These are phyloP conservation scores for Melanerpes aurifrons DNA, from an alignment of 2,113 vertebrate genomes.

Conservation along the genomic window DNA sequence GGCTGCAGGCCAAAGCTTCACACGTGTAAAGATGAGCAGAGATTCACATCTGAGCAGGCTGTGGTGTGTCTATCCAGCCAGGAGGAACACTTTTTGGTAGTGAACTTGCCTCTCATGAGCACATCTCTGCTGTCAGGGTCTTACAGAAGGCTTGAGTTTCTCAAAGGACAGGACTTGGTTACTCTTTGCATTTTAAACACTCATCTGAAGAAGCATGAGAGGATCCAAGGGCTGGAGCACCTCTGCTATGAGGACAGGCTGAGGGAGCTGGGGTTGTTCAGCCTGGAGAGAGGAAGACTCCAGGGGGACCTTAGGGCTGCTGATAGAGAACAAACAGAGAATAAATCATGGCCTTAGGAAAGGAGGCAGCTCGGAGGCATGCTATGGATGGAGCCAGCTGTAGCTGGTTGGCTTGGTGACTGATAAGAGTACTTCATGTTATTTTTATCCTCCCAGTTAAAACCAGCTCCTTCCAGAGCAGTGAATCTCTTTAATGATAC, in stretches of 20 bases:
- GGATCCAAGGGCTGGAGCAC: no score
- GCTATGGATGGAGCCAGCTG: not conserved
- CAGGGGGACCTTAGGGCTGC: no score
- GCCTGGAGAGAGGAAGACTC: no score
- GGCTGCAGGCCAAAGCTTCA: not conserved
- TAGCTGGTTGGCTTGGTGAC: constrained; percentile 5
- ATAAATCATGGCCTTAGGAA: not conserved
- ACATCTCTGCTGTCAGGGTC: not conserved
- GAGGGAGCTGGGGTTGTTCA: no score
- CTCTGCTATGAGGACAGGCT: no score
- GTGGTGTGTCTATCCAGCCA: not conserved
- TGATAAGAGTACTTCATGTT: constrained; percentile 6
- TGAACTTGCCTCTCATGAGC: not conserved
- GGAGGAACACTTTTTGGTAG: not conserved
- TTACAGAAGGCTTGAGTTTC: not conserved
- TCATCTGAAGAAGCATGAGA: not conserved
- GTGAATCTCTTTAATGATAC: constrained; percentile 30
- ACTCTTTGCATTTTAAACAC: not conserved
- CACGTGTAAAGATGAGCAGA: not conserved
- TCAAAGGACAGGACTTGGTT: not conserved
- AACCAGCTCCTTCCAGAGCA: not conserved
- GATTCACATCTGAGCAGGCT: not conserved
- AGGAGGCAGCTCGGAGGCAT: not conserved
- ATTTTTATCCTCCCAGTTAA: constrained; percentile 49
- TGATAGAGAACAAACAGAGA: not conserved